Conservation (phyloP, 2,797 vertebrate genomes). For the Peromyscus attwateri region DNA sequence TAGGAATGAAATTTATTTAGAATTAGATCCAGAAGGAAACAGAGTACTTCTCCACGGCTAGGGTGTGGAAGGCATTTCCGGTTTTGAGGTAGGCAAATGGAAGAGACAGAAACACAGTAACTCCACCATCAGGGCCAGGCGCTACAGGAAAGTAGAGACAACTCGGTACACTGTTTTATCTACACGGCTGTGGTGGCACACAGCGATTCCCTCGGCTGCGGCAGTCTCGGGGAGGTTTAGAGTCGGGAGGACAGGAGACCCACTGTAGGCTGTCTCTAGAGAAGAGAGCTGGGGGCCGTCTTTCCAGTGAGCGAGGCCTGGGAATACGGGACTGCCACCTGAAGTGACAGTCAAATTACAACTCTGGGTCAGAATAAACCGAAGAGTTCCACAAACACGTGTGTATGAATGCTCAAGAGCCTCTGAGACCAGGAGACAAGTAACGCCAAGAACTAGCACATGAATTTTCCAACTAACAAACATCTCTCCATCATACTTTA, state of each 20-base stretch:
- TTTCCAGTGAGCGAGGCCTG: neutral
- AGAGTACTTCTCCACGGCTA: neutral
- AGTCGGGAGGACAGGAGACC: neutral
- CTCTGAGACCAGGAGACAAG: neutral
- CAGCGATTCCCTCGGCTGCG: neutral
- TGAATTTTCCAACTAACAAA: slow-evolving; percentile 51
- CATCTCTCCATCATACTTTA: slow-evolving; percentile 22
- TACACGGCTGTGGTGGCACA: neutral
- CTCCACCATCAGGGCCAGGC: neutral
- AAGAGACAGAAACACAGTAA: neutral
- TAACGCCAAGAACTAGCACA: slow-evolving; percentile 17
- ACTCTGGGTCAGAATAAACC: slow-evolving; percentile 18
- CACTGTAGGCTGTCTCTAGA: neutral
- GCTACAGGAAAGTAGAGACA: neutral
- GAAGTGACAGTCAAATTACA: slow-evolving; percentile 29
- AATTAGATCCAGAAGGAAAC: slow-evolving; percentile 9
- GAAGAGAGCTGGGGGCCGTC: neutral
- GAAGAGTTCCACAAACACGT: neutral
- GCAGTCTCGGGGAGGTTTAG: neutral
- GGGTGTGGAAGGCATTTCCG: neutral
- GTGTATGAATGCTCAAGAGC: neutral
- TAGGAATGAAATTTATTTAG: slow-evolving; percentile 4
- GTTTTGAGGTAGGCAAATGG: neutral
- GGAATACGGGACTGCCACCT: neutral
- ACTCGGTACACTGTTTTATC: neutral